A percentile compares a stretch with the other conserved stretches of the same genome.
phyloP scores from a whole-genome alignment of 1,140 invertebrate genomes.

The Drosophila yakuba region DNA sequence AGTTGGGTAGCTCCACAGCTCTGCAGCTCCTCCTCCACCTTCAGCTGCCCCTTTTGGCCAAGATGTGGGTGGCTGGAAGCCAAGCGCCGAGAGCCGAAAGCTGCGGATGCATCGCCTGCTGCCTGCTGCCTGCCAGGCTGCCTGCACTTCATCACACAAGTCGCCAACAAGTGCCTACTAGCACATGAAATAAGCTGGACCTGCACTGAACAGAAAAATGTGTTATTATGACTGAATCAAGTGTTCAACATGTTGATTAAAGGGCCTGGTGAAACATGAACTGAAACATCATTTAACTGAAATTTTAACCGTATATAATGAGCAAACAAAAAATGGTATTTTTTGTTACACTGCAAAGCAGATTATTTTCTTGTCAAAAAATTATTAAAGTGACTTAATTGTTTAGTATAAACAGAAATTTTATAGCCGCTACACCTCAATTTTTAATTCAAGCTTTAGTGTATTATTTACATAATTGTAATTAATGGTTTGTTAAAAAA shows the following conservation, averaged over 20 bases:
- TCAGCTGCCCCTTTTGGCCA: constrained; percentile 40
- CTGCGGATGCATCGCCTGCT: constrained; percentile 28
- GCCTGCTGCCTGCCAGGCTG: constrained; percentile 48
- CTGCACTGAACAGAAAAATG: background rate
- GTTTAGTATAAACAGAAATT: too few relatives aligned
- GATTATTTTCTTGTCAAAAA: too few relatives aligned
- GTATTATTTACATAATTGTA: too few relatives aligned
- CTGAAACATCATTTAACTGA: background rate
- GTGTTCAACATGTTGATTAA: too few relatives aligned
- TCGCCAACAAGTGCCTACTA: constrained; percentile 62
- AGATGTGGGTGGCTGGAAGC: constrained; percentile 53
- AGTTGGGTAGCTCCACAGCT: constrained; percentile 7
- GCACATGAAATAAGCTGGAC: constrained; percentile 43
- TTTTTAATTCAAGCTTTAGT: too few relatives aligned
- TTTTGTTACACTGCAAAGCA: too few relatives aligned
- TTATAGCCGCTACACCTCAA: too few relatives aligned
- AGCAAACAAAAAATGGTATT: too few relatives aligned
- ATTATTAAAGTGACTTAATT: too few relatives aligned
- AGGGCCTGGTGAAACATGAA: background rate
- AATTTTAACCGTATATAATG: too few relatives aligned
- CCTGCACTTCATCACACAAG: constrained; percentile 78
- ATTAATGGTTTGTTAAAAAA: too few relatives aligned
- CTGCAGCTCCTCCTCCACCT: background rate
- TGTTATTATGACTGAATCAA: too few relatives aligned
- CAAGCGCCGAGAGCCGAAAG: constrained; percentile 10